phyloP scores from a whole-genome alignment of 2,113 vertebrate genomes.

The Dicerorhinus sumatrensis region DNA sequence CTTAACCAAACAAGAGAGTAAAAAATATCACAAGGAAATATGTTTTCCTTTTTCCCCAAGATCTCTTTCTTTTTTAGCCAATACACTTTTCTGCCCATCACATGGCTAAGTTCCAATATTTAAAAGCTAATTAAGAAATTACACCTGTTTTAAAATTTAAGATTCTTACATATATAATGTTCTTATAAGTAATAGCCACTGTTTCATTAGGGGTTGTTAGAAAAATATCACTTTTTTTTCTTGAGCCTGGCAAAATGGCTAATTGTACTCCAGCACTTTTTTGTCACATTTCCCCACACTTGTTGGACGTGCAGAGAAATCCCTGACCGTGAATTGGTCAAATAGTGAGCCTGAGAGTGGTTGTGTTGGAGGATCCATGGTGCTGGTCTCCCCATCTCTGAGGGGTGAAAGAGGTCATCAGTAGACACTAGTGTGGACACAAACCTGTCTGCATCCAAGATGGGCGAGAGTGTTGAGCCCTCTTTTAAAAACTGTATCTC shows the following conservation, averaged over 20 bases:
- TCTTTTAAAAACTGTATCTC: not conserved
- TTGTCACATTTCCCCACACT: not conserved
- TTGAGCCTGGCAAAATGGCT: not conserved
- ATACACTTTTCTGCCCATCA: not conserved
- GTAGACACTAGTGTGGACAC: accelerated
- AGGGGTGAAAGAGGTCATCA: too few relatives aligned
- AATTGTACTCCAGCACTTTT: not conserved
- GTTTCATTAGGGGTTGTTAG: not conserved
- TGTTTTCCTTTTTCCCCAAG: not conserved
- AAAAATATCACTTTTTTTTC: not conserved
- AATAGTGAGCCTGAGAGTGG: accelerated
- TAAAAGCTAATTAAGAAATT: not conserved
- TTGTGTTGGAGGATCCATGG: accelerated
- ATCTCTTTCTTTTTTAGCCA: not conserved
- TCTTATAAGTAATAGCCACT: not conserved
- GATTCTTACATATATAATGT: not conserved
- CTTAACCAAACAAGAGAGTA: not conserved
- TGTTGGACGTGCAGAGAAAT: not conserved
- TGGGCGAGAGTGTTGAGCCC: accelerated
- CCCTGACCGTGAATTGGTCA: accelerated
- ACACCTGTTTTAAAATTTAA: not conserved
- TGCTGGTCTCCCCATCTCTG: not conserved
- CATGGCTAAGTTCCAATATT: not conserved
- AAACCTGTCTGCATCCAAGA: accelerated
- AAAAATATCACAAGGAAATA: not conserved